These are phyloP conservation scores for Hypsopygia costalis DNA, from an alignment of 2,888 invertebrate species.

Conservation along the genomic window DNA sequence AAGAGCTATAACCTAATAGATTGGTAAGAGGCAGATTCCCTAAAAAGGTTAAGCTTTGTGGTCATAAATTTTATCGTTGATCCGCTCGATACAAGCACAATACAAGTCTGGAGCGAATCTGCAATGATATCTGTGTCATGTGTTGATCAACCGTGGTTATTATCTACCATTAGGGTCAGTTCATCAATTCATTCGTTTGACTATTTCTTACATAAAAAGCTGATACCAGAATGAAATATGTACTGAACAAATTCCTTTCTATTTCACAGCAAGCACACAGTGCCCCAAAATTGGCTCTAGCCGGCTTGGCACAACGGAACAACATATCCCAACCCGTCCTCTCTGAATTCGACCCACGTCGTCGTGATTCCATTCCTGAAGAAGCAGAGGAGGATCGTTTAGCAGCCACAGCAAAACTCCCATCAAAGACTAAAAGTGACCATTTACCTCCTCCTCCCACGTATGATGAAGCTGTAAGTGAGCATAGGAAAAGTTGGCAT, in stretches of 20 bases:
- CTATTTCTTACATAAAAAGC: too few relatives aligned
- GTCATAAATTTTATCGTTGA: too few relatives aligned
- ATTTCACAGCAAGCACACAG: slow-evolving; percentile 79
- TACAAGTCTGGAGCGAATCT: too few relatives aligned
- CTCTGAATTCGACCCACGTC: slow-evolving; percentile 77
- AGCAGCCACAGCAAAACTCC: slow-evolving; percentile 40
- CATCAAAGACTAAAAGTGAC: slow-evolving; percentile 59
- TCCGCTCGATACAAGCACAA: too few relatives aligned
- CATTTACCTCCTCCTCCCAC: slow-evolving; percentile 61
- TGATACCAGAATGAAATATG: too few relatives aligned
- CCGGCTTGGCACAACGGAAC: slow-evolving; percentile 73
- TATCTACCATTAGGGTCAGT: too few relatives aligned
- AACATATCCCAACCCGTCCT: slow-evolving; percentile 82
- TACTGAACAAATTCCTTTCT: slow-evolving; percentile 1
- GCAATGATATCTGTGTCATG: too few relatives aligned
- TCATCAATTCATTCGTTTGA: too few relatives aligned
- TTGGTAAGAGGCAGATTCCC: too few relatives aligned
- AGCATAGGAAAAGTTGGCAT: slow-evolving; percentile 75
- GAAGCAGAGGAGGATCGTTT: slow-evolving; percentile 75
- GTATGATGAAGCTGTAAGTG: slow-evolving; percentile 63
- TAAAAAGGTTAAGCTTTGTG: too few relatives aligned
- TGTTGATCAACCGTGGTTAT: too few relatives aligned
- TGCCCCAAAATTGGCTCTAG: slow-evolving; percentile 80
- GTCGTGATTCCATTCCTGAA: slow-evolving; percentile 83
- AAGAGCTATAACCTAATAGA: too few relatives aligned